Conservation (phyloP, 2,113 vertebrate species). For the Bettongia penicillata region DNA sequence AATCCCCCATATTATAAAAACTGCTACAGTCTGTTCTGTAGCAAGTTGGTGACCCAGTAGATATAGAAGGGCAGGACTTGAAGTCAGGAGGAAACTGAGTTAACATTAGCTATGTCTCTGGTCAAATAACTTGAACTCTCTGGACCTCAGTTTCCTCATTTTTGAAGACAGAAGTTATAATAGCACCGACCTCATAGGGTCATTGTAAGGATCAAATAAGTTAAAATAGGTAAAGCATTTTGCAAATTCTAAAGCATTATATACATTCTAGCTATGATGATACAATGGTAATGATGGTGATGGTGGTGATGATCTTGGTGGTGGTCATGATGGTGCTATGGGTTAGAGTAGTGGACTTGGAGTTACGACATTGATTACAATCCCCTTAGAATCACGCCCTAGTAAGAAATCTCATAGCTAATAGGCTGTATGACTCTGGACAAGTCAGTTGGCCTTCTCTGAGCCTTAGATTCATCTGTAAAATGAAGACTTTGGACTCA, state of each 20-base stretch:
- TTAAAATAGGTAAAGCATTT: neutral
- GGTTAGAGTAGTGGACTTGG: neutral
- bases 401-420: neutral
- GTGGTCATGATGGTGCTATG: too few species aligned
- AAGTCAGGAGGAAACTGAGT: neutral
- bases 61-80: neutral
- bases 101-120: neutral
- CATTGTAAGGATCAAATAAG: neutral
- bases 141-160: neutral
- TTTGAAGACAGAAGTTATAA: neutral
- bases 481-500: neutral
- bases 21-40: neutral
- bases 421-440: neutral
- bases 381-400: neutral
- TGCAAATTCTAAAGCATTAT: neutral
- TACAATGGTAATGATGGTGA: too few species aligned
- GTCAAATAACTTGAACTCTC: neutral
- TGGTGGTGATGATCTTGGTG: too few species aligned
- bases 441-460: neutral
- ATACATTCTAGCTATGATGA: neutral
- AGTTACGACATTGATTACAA: neutral
- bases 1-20: neutral
- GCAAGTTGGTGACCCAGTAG: neutral
- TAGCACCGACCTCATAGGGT: neutral
- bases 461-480: neutral